A percentile compares a stretch with the other conserved stretches of the same genome.
These are phyloP conservation scores for Neuroscelio doddi DNA, from an alignment of 2,888 invertebrate genomes.

Conservation along the genomic window DNA sequence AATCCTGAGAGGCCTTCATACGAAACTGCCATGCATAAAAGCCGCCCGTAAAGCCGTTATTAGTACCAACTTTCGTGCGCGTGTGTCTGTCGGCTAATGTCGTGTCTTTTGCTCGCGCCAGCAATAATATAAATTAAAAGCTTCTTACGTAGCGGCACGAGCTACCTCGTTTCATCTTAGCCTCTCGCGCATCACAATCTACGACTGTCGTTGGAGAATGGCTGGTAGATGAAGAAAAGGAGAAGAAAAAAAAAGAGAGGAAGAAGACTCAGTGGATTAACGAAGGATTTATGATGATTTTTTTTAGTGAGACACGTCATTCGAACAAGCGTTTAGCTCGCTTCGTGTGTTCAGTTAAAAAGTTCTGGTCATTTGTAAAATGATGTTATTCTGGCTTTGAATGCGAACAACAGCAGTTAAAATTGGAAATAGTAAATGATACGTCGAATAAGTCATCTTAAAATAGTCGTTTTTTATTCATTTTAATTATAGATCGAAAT, in stretches of 20 bases:
- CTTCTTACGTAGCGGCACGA: conserved; percentile 49
- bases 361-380: conserved; percentile 44
- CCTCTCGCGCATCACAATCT: conserved; percentile 30
- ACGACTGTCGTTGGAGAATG: conserved; percentile 47
- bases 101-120: conserved; percentile 44
- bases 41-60: conserved; percentile 55
- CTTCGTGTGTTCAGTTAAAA: conserved; percentile 30
- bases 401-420: conserved; percentile 15
- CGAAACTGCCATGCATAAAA: conserved; percentile 46
- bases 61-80: conserved; percentile 53
- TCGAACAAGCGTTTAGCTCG: conserved; percentile 28
- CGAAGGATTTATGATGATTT: conserved; percentile 41
- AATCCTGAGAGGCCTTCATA: conserved; percentile 20
- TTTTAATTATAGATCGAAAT: no score
- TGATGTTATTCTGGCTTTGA: conserved; percentile 15
- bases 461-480: no score
- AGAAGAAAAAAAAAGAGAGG: conserved; percentile 25
- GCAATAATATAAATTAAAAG: conserved; percentile 62
- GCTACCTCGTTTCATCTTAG: conserved; percentile 46
- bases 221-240: conserved; percentile 23
- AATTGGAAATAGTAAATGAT: not conserved
- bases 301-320: conserved; percentile 34
- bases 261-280: conserved; percentile 30
- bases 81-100: conserved; percentile 41
- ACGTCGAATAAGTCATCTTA: no score